Base-by-base conservation (phyloP, 2,888 invertebrate genomes). In the Rhagonycha lutea region DNA sequence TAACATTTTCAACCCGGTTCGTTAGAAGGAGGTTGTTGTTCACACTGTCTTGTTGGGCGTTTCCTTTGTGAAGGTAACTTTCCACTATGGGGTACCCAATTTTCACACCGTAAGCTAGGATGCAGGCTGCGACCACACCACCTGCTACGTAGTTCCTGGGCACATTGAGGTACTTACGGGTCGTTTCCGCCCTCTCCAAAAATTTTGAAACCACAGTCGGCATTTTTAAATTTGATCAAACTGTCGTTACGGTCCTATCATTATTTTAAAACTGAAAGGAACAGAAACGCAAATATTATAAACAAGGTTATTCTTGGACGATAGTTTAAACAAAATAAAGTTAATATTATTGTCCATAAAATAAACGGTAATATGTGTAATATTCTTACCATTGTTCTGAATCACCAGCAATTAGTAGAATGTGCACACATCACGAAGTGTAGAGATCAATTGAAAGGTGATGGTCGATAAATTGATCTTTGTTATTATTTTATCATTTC, bases 181-280 rank as follows among this genome's bases (percentile, higher is more conserved):
- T 91, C 72, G 88, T 87, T 63, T 92, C 90, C 73, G 91, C 89
- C 79, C 89, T 89, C 82, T 91, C 90, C 76, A 93, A 85, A 81
- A 92, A 89, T 86, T 94, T 94, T 3, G 94, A 94, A 80, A 93
- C 89, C 80, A 91, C 91, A 74, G 91, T 88, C 74, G 91, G 90
- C 91, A 91, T 91, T 80, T 85, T 87, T 9, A 9, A 18, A 32
- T 47, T 47, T 14, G 9, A 32, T 69, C 4, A 69, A 60, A 14
- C n/a, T 23, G 47, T 47, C 7, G 12, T 24, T 18, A n/a, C 63
- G 26, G 24, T 26, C n/a, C 5, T 26, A 18, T 65, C 26, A 65
- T 63, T 12, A 11, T 24, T 26, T n/a, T 65, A 65, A 18, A 24
- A 23, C 63, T 65, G 26, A 65, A 65, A 65, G n/a, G 8, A 63